phyloP scores from a whole-genome alignment of 2,888 invertebrate species.

The Pollenia angustigena region DNA sequence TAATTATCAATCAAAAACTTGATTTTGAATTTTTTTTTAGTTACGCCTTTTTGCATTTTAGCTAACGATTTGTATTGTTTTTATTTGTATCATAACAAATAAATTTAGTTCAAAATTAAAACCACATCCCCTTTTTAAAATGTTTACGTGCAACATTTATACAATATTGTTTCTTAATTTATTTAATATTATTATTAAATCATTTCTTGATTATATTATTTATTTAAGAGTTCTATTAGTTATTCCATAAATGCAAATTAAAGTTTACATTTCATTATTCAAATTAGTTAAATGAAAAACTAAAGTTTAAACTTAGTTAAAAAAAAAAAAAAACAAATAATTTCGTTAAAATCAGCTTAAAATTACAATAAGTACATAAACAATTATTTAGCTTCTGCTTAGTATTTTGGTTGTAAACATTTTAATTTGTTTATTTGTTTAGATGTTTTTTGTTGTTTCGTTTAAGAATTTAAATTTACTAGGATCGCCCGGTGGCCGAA shows the following conservation, averaged over 20 bases:
- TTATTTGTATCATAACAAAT: no score
- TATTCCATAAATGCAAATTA: no score
- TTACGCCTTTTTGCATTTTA: no score
- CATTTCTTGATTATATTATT: background rate
- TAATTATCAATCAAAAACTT: no score
- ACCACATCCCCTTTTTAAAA: background rate
- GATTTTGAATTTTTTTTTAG: no score
- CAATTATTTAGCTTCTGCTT: background rate
- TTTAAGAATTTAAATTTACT: background rate
- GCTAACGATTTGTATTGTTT: no score
- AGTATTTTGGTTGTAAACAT: background rate
- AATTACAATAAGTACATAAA: constrained; percentile 5
- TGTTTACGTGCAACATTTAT: constrained; percentile 37
- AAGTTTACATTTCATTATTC: constrained; percentile 1
- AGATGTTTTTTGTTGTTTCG: background rate
- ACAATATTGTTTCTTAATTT: constrained; percentile 33
- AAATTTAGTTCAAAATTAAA: no score
- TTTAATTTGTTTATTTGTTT: constrained; percentile 2
- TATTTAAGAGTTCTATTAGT: background rate
- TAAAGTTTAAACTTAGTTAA: background rate
- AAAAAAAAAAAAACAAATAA: background rate
- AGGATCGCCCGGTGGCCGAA: no score
- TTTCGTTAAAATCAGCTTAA: background rate
- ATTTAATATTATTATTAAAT: background rate
- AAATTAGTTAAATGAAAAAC: background rate